phyloP scores from a whole-genome alignment of 2,888 invertebrate species.

The Hirudinaria manillensis region DNA sequence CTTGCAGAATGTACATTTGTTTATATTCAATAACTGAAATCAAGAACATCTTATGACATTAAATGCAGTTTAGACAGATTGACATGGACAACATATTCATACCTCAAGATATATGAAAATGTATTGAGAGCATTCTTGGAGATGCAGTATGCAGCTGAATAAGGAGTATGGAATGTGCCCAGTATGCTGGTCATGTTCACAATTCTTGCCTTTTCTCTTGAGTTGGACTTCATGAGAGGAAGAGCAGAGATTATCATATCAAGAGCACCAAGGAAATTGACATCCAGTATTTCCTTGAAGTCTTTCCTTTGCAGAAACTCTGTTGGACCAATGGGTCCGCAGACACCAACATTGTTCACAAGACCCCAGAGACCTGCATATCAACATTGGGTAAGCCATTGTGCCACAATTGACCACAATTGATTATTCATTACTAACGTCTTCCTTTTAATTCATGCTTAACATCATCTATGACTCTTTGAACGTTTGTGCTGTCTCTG shows the following conservation, averaged over 20 bases:
- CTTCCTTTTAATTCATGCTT: not conserved
- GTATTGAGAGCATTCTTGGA: slow-evolving; percentile 49
- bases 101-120: slow-evolving; percentile 46
- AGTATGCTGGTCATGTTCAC: slow-evolving; percentile 50
- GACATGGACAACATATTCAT: not conserved
- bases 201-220: slow-evolving; percentile 46
- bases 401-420: not conserved
- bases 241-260: not conserved
- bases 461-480: not conserved
- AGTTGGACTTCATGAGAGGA: not conserved
- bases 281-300: slow-evolving; percentile 45
- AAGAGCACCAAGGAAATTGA: slow-evolving; percentile 48
- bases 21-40: not conserved
- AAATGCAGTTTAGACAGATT: not conserved
- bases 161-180: slow-evolving; percentile 47
- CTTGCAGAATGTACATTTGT: no score
- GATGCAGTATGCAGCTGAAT: slow-evolving; percentile 48
- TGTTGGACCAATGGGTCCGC: slow-evolving; percentile 45
- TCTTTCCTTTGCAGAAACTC: slow-evolving; percentile 48
- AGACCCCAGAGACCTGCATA: slow-evolving; percentile 50
- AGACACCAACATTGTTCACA: slow-evolving; percentile 52
- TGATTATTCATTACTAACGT: not conserved
- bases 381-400: not conserved
- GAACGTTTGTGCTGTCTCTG: slow-evolving; percentile 44
- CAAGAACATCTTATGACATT: not conserved